These are phyloP conservation scores for Pissodes strobi DNA, from an alignment of 1,140 invertebrate genomes.

Conservation along the genomic window DNA sequence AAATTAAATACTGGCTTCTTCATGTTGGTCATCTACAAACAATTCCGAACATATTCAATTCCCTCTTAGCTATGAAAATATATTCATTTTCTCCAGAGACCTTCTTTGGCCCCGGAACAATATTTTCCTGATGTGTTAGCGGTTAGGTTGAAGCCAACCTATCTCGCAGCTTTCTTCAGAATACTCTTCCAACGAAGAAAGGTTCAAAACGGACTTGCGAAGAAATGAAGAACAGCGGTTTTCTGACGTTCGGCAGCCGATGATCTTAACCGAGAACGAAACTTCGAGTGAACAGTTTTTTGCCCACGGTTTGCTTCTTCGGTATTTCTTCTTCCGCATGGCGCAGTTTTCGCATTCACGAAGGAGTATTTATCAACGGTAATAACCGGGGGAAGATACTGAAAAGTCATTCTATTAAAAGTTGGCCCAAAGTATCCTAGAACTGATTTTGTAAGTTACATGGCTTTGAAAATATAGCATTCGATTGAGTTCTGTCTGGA, in stretches of 20 bases:
- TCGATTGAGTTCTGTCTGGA: too few species aligned
- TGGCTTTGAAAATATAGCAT: too few species aligned
- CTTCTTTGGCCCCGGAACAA: background rate
- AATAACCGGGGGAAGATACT: too few species aligned
- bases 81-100: background rate
- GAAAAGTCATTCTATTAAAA: too few species aligned
- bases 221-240: conserved; percentile 1
- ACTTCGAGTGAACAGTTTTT: conserved; percentile 31
- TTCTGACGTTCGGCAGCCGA: background rate
- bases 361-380: too few species aligned
- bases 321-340: conserved; percentile 17
- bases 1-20: conserved; percentile 6
- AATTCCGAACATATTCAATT: background rate
- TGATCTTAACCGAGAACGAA: conserved; percentile 21
- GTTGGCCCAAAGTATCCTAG: too few species aligned
- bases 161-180: background rate
- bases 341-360: conserved; percentile 23
- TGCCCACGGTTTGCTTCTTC: conserved; percentile 12
- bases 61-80: background rate
- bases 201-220: background rate
- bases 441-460: too few species aligned
- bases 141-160: background rate
- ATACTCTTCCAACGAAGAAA: conserved; percentile 8
- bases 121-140: background rate
- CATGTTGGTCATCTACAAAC: background rate